Evolutionary conservation across 64 coral and sea anemone genomes (phyloP), one percentile per base, ranked within the genome.

Genomic region (Montipora capricornis): DNA sequence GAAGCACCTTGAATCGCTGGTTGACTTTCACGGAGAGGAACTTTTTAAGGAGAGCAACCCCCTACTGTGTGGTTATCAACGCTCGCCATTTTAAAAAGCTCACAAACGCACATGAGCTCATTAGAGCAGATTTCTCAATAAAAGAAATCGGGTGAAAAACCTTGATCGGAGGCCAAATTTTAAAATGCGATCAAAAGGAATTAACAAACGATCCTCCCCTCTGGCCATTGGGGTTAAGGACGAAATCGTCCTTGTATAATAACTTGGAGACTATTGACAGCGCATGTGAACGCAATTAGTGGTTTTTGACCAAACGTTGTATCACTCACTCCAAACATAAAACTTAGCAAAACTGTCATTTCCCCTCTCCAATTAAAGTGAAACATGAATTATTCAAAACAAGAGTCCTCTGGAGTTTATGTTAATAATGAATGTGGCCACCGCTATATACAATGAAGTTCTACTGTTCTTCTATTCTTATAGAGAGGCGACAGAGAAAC

Each of bases 391-490:
- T 62, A 86, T 86, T 86, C 19, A 86, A 68, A 19, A 2, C 44
- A 50, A 86, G 14, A 46, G 46, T 14, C 20, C 82, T 86, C 6
- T 15, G 17, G 29, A 73, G 47, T 49, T 6, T 4, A 47, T 16
- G 45, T 86, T 71, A 86, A 86, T 86, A 50, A 86, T 86, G 66
- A 12, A 86, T 86, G 66, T 4, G 19, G 62, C 82, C 82, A 70
- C 64, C 82, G 82, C 82, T 86, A 86, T 86, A 86, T 71, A 86
- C 82, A 4, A 47, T 12, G 60, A 86, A 66, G 6, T 73, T 13
- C 47, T 73, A 0, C 49, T 50, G 50, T 46, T 68, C 68, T 86
- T 64, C 61, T 70, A 68, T 37, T 59, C 19, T 71, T 68, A 86
- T 49, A 86, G 19, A 50, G 64, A 49, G 45, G 8, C 44, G 62